These are phyloP conservation scores for Osmerus mordax DNA, from an alignment of 2,113 vertebrate species.

Conservation along the genomic window DNA sequence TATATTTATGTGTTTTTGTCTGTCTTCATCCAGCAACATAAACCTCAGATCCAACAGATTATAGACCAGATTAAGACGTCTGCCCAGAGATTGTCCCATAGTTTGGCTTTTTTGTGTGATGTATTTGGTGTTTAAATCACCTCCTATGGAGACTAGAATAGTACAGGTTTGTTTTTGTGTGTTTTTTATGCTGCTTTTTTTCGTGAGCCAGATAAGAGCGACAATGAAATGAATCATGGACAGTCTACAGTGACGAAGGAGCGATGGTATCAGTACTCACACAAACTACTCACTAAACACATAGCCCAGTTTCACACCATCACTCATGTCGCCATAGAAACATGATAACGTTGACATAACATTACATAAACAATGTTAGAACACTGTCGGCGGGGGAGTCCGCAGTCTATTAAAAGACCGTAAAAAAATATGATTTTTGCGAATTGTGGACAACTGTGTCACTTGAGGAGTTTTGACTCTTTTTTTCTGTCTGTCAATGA, in stretches of 20 bases:
- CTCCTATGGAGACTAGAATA: constrained; percentile 17
- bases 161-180: constrained; percentile 22
- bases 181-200: constrained; percentile 11
- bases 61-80: constrained; percentile 7
- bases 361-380: constrained; percentile 44
- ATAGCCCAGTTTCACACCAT: constrained; percentile 42
- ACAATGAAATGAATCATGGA: constrained; percentile 37
- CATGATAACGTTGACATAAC: constrained; percentile 46
- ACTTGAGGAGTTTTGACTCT: background rate
- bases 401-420: background rate
- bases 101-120: constrained; percentile 5
- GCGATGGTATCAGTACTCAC: constrained; percentile 44
- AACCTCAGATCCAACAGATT: background rate
- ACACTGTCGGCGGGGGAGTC: constrained; percentile 21
- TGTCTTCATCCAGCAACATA: background rate
- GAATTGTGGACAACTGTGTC: background rate
- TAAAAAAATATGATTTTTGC: too few species aligned
- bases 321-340: constrained; percentile 45
- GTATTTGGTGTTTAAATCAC: constrained; percentile 34
- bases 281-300: constrained; percentile 42
- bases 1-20: background rate
- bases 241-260: constrained; percentile 28
- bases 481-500: too few species aligned
- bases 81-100: constrained; percentile 1
- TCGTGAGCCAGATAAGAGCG: constrained; percentile 20